Evolutionary conservation across 2,888 invertebrate genomes (phyloP).

Genomic region (Caenorhabditis sp.): DNA sequence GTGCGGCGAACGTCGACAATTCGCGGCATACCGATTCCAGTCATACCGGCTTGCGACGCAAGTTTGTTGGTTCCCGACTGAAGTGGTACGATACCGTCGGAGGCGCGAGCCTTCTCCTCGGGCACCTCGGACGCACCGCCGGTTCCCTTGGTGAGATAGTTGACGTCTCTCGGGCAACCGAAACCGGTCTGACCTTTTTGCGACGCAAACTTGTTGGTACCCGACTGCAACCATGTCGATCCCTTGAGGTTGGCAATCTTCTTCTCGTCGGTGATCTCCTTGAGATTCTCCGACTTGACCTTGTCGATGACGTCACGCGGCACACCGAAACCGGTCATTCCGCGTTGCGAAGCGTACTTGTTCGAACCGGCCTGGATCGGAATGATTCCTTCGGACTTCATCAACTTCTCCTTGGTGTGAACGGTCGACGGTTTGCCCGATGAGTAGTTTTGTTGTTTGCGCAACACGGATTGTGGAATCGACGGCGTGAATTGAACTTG

Average conservation of each 20-base stretch:
- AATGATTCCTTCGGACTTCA: slow-evolving; percentile 68
- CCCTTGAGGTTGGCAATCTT: slow-evolving; percentile 68
- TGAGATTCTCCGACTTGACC: slow-evolving; percentile 68
- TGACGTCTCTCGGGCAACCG: slow-evolving; percentile 69
- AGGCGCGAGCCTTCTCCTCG: slow-evolving; percentile 70
- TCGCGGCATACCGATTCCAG: slow-evolving; percentile 74
- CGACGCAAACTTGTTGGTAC: slow-evolving; percentile 71
- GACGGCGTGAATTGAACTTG: slow-evolving; percentile 43
- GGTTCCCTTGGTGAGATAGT: slow-evolving; percentile 69
- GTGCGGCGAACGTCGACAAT: slow-evolving; percentile 72
- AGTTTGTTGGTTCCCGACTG: slow-evolving; percentile 75
- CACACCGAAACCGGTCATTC: slow-evolving; percentile 70
- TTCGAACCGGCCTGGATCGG: slow-evolving; percentile 70
- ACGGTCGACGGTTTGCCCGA: slow-evolving; percentile 67
- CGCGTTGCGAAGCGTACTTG: slow-evolving; percentile 70
- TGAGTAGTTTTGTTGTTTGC: slow-evolving; percentile 63
- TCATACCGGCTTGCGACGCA: slow-evolving; percentile 75
- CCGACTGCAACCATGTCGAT: slow-evolving; percentile 69
- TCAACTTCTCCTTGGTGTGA: slow-evolving; percentile 69
- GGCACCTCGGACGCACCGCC: slow-evolving; percentile 70
- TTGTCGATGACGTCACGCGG: slow-evolving; percentile 71
- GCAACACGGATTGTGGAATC: slow-evolving; percentile 48
- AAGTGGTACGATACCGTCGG: slow-evolving; percentile 73
- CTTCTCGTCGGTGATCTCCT: slow-evolving; percentile 68
- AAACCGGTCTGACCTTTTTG: slow-evolving; percentile 70